These are phyloP conservation scores for Stercorarius parasiticus DNA, from an alignment of 2,113 vertebrate genomes.

Conservation along the genomic window DNA sequence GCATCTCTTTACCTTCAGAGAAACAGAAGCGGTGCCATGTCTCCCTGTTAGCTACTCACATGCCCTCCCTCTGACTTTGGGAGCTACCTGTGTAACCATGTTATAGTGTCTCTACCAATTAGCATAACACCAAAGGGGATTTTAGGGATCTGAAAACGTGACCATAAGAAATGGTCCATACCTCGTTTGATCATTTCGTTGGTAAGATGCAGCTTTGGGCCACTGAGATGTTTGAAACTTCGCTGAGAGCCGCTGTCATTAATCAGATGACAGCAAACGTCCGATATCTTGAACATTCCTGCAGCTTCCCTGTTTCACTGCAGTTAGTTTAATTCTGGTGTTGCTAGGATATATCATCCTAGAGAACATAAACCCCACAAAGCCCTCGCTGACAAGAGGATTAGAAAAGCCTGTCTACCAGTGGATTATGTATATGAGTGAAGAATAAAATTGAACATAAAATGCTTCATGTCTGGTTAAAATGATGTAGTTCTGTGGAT, in stretches of 20 bases:
- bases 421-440: background rate
- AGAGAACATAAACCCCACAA: slow-evolving; percentile 37
- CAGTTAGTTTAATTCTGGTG: slow-evolving; percentile 32
- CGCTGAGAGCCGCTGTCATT: background rate
- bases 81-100: background rate
- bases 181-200: rapidly evolving
- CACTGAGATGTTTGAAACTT: background rate
- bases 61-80: background rate
- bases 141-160: background rate
- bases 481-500: background rate
- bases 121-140: background rate
- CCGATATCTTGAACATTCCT: background rate
- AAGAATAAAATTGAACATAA: slow-evolving; percentile 13
- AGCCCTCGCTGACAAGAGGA: slow-evolving; percentile 12
- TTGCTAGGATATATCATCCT: slow-evolving; percentile 58
- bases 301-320: background rate
- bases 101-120: background rate
- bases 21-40: background rate
- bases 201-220: background rate
- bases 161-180: background rate
- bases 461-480: background rate
- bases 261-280: background rate
- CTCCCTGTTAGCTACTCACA: background rate
- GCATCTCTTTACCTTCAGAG: background rate
- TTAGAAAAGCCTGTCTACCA: slow-evolving; percentile 31